Evolutionary conservation across 1,140 invertebrate genomes (phyloP).

Genomic region (Dysdera silvatica): DNA sequence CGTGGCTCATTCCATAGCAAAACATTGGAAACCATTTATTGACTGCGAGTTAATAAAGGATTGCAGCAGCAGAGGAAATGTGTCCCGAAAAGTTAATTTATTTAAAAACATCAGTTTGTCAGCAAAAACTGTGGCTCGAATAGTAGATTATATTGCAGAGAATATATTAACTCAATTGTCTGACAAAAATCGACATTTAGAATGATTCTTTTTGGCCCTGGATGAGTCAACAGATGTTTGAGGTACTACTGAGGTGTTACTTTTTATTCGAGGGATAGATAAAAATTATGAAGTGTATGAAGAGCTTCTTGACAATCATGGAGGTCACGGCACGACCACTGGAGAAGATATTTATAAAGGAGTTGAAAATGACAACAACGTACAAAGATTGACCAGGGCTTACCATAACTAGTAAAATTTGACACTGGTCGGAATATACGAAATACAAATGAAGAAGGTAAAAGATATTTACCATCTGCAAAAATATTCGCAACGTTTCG

Average conservation of each 20-base stretch:
- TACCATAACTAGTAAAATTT: slow-evolving; percentile 23
- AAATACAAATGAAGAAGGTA: slow-evolving; percentile 37
- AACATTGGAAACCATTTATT: slow-evolving; percentile 39
- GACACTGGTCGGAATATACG: slow-evolving; percentile 30
- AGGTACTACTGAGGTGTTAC: slow-evolving; percentile 18
- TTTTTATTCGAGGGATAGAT: slow-evolving; percentile 23
- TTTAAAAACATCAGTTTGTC: slow-evolving; percentile 25
- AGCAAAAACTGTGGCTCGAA: slow-evolving; percentile 9
- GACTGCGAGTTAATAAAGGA: slow-evolving; percentile 39
- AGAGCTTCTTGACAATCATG: slow-evolving; percentile 11
- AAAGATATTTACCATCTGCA: too few relatives aligned
- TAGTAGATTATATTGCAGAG: neutral
- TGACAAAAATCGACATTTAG: neutral
- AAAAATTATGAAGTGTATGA: slow-evolving; percentile 16
- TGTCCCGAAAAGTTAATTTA: slow-evolving; percentile 34
- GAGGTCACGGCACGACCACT: slow-evolving; percentile 7
- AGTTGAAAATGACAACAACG: slow-evolving; percentile 31
- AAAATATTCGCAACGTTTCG: too few relatives aligned
- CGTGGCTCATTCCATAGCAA: slow-evolving; percentile 32
- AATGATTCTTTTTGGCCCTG: slow-evolving; percentile 19
- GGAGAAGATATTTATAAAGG: slow-evolving; percentile 36
- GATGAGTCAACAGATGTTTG: slow-evolving; percentile 24
- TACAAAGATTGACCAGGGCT: too few relatives aligned
- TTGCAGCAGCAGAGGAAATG: slow-evolving; percentile 39
- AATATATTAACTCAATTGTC: slow-evolving; percentile 1